These are phyloP conservation scores for Vulpes lagopus DNA, from an alignment of 2,113 vertebrate species.

Conservation along the genomic window DNA sequence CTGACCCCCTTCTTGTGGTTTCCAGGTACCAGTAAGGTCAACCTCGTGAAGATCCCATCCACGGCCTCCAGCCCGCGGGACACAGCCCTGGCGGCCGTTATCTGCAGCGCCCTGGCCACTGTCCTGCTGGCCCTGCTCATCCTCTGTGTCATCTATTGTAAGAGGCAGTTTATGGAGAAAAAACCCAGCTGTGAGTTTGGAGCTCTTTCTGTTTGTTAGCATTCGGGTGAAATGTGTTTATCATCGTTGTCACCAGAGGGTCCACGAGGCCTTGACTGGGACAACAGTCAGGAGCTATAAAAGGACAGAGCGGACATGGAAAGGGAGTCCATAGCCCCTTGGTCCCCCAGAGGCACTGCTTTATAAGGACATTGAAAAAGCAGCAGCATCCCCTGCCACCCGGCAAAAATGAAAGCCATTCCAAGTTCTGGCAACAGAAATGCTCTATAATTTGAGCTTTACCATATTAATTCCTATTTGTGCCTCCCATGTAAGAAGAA, in stretches of 20 bases:
- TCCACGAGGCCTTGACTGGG: background rate
- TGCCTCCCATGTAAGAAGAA: background rate
- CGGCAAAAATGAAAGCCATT: background rate
- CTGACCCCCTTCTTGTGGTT: background rate
- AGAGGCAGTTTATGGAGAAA: constrained; percentile 98
- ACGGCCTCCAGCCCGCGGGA: constrained; percentile 95
- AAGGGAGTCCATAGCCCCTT: too few relatives aligned
- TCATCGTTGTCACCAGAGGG: fast-evolving
- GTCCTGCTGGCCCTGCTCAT: constrained; percentile 96
- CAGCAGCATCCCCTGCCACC: fast-evolving
- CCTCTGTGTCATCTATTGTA: constrained; percentile 98
- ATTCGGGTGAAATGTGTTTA: background rate
- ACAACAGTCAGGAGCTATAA: background rate
- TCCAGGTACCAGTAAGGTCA: constrained; percentile 94
- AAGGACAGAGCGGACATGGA: background rate
- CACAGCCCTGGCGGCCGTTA: constrained; percentile 95
- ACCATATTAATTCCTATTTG: background rate
- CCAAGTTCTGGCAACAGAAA: background rate
- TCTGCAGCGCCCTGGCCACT: constrained; percentile 96
- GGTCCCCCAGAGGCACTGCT: background rate
- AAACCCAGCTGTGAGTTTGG: constrained; percentile 94
- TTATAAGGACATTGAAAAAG: background rate
- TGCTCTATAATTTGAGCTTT: background rate
- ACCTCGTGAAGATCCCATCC: constrained; percentile 94
- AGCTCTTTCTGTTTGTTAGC: background rate